Evolutionary conservation across 2,113 vertebrate species (phyloP).

Genomic region (Piprites chloris): DNA sequence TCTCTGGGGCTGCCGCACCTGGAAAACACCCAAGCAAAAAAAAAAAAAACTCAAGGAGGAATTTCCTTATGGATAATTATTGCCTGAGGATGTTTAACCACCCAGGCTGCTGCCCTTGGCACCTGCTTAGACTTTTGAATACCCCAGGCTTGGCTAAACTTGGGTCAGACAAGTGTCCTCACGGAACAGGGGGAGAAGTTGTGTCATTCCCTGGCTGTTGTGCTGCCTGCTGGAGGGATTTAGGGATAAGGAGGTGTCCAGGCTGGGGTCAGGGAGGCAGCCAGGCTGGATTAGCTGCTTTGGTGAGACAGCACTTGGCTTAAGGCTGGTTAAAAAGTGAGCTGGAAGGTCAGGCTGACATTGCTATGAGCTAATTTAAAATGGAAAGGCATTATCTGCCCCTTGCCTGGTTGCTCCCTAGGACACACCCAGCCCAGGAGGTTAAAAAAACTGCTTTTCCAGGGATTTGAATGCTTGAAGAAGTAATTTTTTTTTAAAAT

Average conservation of each 20-base stretch:
- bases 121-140: neutral
- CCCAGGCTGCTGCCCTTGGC: rapidly evolving
- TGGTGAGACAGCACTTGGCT: neutral
- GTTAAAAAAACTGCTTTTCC: neutral
- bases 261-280: neutral
- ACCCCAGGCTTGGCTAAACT: neutral
- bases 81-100: rapidly evolving
- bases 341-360: neutral
- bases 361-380: neutral
- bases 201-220: rapidly evolving
- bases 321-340: neutral
- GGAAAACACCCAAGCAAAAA: neutral
- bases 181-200: rapidly evolving
- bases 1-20: neutral
- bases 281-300: neutral
- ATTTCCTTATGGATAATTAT: neutral
- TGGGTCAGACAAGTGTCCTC: neutral
- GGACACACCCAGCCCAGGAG: neutral
- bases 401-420: neutral
- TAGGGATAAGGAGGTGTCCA: neutral
- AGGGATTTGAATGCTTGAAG: neutral
- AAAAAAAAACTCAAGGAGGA: neutral
- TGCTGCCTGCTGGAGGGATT: neutral
- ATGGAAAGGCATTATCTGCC: neutral
- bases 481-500: neutral